Evolutionary conservation across 2,113 vertebrate genomes (phyloP), one percentile per base, ranked within the genome.

Genomic region (Tragelaphus imberbis): DNA sequence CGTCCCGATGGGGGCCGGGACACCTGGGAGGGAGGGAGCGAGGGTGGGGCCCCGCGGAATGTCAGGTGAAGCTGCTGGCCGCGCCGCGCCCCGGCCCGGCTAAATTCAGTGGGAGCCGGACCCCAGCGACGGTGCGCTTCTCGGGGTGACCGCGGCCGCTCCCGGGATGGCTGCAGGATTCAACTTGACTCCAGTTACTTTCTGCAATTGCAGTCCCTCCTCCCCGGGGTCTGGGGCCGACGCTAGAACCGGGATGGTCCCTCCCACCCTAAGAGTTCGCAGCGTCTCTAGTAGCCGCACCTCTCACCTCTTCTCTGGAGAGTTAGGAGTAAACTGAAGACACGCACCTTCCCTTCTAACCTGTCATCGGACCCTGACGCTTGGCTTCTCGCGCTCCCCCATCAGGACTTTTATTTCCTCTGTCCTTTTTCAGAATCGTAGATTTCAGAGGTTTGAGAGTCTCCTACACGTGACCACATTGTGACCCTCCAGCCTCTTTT

Each of bases 301-400:
- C 53, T 80, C 80, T 19, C 44, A 4, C 17, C 56, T 81, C 94
- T 59, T 44, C 30, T 77, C 5, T 0, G 28, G 4, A 25, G 82
- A 56, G 59, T 3, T 13, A 79, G 63, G 71, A 79, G 88, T 58
- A 7, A 92, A 96, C 71, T 96, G 47, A 58, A 84, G 95, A 79
- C 77, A 0, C 2, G 68, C 84, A 81, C 58, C 80, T 82, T 61
- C 4, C 30, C 16, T 44, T 81, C 86, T 30, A 13, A 40, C 88
- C 0, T 94, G 96, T 95, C 75, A 63, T 63, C 81, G 93, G 95
- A 95, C 90, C 97, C 65, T 47, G 88, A 61, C 27, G n/a, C 90
- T 81, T 3, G 88, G 61, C 92, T 88, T 56, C 84, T 86, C 27
- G 23, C 15, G 68, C 96, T 40, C 2, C 87, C 84, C 55, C 92